These are phyloP conservation scores for Epizoanthus fatuus DNA, from an alignment of 92 coral and sea anemone species.

Conservation along the genomic window DNA sequence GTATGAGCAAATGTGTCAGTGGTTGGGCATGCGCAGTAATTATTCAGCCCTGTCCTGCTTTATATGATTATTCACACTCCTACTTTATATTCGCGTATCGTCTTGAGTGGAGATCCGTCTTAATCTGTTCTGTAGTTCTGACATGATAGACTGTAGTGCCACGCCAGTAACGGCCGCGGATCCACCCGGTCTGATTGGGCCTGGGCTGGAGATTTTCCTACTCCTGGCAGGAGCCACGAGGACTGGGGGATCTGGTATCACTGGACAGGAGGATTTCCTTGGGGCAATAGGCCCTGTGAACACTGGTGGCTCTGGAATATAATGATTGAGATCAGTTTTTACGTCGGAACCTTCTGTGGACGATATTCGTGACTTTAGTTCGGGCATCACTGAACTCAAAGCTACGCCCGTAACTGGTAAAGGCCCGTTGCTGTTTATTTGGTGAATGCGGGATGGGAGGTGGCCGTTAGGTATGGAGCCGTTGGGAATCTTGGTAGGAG, in stretches of 20 bases:
- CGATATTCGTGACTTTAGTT: neutral
- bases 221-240: slow-evolving; percentile 1
- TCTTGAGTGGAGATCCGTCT: slow-evolving; percentile 33
- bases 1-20: too few species aligned
- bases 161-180: slow-evolving; percentile 30
- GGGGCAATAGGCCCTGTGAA: slow-evolving; percentile 1
- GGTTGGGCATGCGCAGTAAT: too few species aligned
- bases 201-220: neutral
- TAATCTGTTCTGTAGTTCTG: slow-evolving; percentile 38
- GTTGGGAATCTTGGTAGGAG: neutral
- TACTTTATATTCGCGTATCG: neutral
- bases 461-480: slow-evolving; percentile 5
- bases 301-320: slow-evolving; percentile 22
- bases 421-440: neutral
- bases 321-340: neutral
- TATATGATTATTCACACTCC: too few species aligned
- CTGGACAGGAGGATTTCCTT: neutral
- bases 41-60: too few species aligned
- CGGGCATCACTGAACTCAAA: neutral
- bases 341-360: neutral
- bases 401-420: neutral
- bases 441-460: neutral
- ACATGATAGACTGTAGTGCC: slow-evolving; percentile 26
- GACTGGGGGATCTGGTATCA: neutral
- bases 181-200: slow-evolving; percentile 19